These are phyloP conservation scores for Drosophila sordidula DNA, from an alignment of 2,888 invertebrate genomes.

Conservation along the genomic window DNA sequence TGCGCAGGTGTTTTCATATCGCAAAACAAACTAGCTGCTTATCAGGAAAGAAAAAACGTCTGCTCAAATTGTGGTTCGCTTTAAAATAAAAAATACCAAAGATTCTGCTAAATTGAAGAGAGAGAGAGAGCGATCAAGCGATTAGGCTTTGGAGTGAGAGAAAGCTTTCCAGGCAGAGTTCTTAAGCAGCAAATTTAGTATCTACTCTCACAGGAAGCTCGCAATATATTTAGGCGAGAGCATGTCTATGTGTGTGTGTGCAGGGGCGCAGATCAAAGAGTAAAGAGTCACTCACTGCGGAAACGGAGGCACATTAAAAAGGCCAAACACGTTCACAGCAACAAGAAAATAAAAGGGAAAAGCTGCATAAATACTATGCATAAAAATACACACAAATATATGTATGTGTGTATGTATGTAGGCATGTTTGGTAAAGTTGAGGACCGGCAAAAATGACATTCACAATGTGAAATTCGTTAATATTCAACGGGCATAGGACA, in stretches of 20 bases:
- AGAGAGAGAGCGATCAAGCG: background rate
- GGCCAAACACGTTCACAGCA: conserved; percentile 58
- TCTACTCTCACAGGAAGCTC: conserved; percentile 28
- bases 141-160: background rate
- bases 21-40: conserved; percentile 12
- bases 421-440: conserved; percentile 22
- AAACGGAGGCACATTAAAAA: conserved; percentile 63
- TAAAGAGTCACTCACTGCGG: conserved; percentile 46
- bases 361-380: conserved; percentile 38
- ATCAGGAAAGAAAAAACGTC: conserved; percentile 17
- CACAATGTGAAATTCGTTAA: conserved; percentile 54
- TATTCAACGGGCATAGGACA: conserved; percentile 63
- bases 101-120: background rate
- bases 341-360: conserved; percentile 64
- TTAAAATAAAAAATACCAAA: conserved; percentile 7
- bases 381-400: background rate
- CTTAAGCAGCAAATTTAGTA: conserved; percentile 24
- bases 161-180: conserved; percentile 12
- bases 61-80: conserved; percentile 11
- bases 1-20: conserved; percentile 42
- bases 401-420: background rate
- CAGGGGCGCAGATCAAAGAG: conserved; percentile 34
- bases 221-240: conserved; percentile 1
- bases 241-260: conserved; percentile 5
- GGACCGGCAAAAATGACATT: conserved; percentile 51